phyloP scores from a whole-genome alignment of 1,140 invertebrate genomes.

The Leptinotarsa lineolata region DNA sequence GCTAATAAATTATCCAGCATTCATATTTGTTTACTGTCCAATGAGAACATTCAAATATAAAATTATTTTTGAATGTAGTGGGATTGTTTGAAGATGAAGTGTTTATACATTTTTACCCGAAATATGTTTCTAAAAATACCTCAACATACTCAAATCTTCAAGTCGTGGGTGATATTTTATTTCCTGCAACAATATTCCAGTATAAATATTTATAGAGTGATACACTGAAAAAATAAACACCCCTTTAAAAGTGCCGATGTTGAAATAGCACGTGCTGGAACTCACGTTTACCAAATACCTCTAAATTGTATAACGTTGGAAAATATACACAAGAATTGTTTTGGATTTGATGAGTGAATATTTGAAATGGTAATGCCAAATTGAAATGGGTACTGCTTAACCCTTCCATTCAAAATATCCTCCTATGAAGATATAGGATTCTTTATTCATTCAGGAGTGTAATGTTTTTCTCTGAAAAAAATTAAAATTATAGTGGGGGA shows the following conservation, averaged over 20 bases:
- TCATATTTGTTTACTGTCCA: slow-evolving; percentile 19
- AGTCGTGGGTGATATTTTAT: slow-evolving; percentile 21
- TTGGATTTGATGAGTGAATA: too few relatives aligned
- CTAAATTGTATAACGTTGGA: too few relatives aligned
- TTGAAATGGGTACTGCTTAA: too few relatives aligned
- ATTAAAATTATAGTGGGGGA: too few relatives aligned
- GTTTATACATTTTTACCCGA: slow-evolving; percentile 24
- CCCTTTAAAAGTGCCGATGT: background rate
- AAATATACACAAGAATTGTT: too few relatives aligned
- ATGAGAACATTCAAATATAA: background rate
- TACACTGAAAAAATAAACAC: slow-evolving; percentile 3
- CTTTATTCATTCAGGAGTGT: too few relatives aligned
- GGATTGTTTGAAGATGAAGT: slow-evolving; percentile 27
- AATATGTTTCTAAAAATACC: slow-evolving; percentile 16
- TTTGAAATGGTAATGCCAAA: too few relatives aligned
- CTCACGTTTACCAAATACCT: background rate
- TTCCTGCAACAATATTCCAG: slow-evolving; percentile 21
- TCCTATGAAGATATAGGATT: too few relatives aligned
- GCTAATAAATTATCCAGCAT: background rate
- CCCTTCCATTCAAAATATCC: too few relatives aligned
- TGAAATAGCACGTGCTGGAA: background rate
- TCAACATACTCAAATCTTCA: background rate
- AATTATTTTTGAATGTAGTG: slow-evolving; percentile 29
- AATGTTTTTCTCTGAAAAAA: too few relatives aligned
- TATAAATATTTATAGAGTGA: slow-evolving; percentile 20